Percentiles rank a stretch among this genome's conserved stretches.
These are phyloP conservation scores for Bambusicola thoracicus DNA, from an alignment of 2,113 vertebrate genomes.

Conservation along the genomic window DNA sequence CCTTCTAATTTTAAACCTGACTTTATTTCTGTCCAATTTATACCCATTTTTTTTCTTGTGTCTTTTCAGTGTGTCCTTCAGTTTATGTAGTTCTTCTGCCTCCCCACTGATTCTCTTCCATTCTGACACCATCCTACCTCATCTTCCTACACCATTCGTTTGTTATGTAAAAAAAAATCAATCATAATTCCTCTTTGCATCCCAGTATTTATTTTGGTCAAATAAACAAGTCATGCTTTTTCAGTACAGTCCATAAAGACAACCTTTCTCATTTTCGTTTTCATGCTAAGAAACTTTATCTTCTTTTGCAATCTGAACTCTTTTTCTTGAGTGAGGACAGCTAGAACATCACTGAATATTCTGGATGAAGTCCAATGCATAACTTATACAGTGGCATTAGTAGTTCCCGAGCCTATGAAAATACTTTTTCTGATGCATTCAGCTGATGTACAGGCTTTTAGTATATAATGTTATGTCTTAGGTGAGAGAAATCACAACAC, in stretches of 20 bases:
- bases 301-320: background rate
- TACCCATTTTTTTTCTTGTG: background rate
- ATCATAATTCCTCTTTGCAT: background rate
- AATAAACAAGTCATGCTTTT: background rate
- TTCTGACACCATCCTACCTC: conserved; percentile 52
- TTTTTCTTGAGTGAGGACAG: background rate
- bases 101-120: background rate
- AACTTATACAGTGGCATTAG: background rate
- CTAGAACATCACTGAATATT: background rate
- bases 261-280: background rate
- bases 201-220: background rate
- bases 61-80: background rate
- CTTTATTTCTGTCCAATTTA: background rate
- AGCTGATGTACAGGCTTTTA: background rate
- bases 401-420: conserved; percentile 32
- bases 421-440: background rate
- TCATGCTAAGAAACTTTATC: background rate
- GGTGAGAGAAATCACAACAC: background rate
- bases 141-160: conserved; percentile 34
- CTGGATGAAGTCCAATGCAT: background rate
- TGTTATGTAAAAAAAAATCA: background rate
- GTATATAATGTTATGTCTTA: background rate
- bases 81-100: background rate
- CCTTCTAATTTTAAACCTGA: background rate
- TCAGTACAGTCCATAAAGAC: background rate